Base-by-base conservation (phyloP, 2,113 vertebrate species). In the Sprattus sprattus region DNA sequence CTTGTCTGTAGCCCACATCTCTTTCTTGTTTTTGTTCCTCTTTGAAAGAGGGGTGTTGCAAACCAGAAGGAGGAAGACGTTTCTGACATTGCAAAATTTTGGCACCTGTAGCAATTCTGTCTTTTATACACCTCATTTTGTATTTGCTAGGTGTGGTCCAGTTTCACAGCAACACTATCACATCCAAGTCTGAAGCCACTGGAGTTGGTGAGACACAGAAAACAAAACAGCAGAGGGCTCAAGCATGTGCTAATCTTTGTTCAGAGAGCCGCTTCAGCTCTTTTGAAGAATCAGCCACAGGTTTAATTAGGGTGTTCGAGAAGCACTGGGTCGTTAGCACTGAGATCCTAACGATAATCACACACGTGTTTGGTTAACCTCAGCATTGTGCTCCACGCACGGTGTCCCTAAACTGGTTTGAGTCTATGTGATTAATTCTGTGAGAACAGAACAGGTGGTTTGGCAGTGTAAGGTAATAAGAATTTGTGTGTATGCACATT, bases 231-330 rank as follows among this genome's bases (percentile, higher is more conserved):
- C 6, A 11, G n/a, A 25, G 6, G n/a, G n/a, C 60, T 75, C 10
- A 15, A 78, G 71, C 71, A 3, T 78, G 13, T 15, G 28, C 10
- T 78, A 39, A 78, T 78, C 71, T 78, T 32, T 15, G 10, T 78
- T 13, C 11, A 78, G 71, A 39, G 28, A 78, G 71, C 71, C 71
- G 71, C 71, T 78, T 78, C 71, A 78, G 71, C 71, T 78, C 71
- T 78, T 78, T 78, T 78, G 71, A 78, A 44, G 71, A 11, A 32
- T 32, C 71, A 32, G 71, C 71, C 28, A 5, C 2, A 2, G 71
- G 25, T 15, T 13, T 78, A 78, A 78, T 78, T 32, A 78, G 71
- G 71, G 64, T 32, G 71, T 78, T 78, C 39, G 71, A 78, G 28
- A 15, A 39, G 71, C 32, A 13, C 28, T 6, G 13, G 13, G 32